These are phyloP conservation scores for Cuniculus paca DNA, from an alignment of 2,797 vertebrate species.

Conservation along the genomic window DNA sequence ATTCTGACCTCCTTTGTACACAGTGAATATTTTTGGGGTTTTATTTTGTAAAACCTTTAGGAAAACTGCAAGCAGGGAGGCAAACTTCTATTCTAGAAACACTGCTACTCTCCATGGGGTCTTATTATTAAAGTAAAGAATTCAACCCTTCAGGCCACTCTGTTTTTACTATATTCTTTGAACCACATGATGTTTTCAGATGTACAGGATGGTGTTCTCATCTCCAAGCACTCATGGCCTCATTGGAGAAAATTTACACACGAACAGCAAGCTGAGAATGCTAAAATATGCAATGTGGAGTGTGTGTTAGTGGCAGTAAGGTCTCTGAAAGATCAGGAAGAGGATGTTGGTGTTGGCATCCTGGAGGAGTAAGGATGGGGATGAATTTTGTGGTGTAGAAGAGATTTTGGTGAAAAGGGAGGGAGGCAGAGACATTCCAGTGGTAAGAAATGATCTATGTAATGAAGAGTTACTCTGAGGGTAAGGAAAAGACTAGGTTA, in stretches of 20 bases:
- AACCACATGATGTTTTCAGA: background rate
- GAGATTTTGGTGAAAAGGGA: background rate
- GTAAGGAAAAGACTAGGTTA: background rate
- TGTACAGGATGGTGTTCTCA: background rate
- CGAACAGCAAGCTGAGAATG: background rate
- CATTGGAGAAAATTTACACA: conserved; percentile 7
- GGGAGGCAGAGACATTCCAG: background rate
- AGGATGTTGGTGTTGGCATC: background rate
- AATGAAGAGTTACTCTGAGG: background rate
- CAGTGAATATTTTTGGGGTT: background rate
- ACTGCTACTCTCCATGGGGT: background rate
- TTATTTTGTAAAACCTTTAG: background rate
- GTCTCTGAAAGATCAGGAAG: background rate
- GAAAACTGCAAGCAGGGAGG: background rate
- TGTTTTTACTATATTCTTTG: background rate
- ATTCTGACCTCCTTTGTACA: background rate
- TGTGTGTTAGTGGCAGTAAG: background rate
- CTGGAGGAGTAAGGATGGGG: background rate
- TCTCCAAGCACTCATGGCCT: conserved; percentile 25
- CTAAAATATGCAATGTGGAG: background rate
- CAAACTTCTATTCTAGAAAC: background rate
- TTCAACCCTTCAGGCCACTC: background rate
- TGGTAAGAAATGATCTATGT: background rate
- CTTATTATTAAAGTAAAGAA: background rate
- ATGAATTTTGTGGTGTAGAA: background rate